phyloP scores from a whole-genome alignment of 2,888 invertebrate genomes.

The Melinopterus prodromus region DNA sequence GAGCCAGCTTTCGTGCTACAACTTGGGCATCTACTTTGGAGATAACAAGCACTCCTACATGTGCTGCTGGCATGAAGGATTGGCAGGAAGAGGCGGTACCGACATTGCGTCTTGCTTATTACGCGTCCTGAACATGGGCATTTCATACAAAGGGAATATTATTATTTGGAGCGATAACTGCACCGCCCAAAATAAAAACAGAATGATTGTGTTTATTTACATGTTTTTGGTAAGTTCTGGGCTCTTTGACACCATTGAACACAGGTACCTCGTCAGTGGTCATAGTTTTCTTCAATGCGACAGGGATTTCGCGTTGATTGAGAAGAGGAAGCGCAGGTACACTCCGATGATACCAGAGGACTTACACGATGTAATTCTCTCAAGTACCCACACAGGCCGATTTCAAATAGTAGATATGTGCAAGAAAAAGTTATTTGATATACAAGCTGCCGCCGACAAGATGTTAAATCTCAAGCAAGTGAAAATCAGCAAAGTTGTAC shows the following conservation, averaged over 20 bases:
- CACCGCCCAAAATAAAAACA: not conserved
- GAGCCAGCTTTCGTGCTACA: conserved; percentile 48
- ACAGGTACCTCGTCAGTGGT: conserved; percentile 40
- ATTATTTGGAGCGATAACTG: conserved; percentile 40
- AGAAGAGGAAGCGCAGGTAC: conserved; percentile 40
- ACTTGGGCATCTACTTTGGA: conserved; percentile 40
- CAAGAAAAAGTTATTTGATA: conserved; percentile 26
- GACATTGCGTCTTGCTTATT: conserved; percentile 39
- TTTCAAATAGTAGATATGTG: conserved; percentile 35
- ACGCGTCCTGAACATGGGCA: conserved; percentile 12
- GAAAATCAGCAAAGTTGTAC: conserved; percentile 15
- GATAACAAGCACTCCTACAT: conserved; percentile 38
- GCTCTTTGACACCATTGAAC: conserved; percentile 38
- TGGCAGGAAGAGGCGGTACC: conserved; percentile 45
- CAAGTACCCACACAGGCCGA: conserved; percentile 34
- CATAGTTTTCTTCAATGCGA: conserved; percentile 42
- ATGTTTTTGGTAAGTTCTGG: conserved; percentile 33
- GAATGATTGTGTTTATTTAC: conserved; percentile 36
- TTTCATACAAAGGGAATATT: conserved; percentile 26
- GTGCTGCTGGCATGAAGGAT: conserved; percentile 45
- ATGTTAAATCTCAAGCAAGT: conserved; percentile 28
- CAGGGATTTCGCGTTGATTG: conserved; percentile 42
- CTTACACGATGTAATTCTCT: conserved; percentile 34
- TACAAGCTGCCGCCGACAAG: conserved; percentile 24
- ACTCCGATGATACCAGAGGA: conserved; percentile 36